Evolutionary conservation across 2,113 vertebrate genomes (phyloP).

Genomic region (Dermatemys mawii): DNA sequence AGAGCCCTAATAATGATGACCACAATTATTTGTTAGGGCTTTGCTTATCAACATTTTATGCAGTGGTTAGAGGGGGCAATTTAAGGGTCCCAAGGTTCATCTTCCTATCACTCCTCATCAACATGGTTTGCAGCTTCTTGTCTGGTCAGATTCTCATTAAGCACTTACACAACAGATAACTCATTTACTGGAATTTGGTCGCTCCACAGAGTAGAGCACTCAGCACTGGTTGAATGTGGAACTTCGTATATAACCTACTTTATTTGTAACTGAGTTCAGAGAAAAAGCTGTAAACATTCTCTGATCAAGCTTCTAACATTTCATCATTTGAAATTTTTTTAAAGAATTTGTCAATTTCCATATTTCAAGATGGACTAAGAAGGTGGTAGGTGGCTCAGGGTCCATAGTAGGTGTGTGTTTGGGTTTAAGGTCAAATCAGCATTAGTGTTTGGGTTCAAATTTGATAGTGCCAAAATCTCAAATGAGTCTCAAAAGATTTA

Average conservation of each 20-base stretch:
- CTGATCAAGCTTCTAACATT: neutral
- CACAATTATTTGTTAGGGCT: neutral
- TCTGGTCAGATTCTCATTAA: neutral
- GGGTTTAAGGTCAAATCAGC: neutral
- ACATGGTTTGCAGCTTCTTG: neutral
- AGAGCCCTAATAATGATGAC: neutral
- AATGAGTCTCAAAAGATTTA: neutral
- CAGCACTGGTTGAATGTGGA: neutral
- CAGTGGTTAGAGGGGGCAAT: neutral
- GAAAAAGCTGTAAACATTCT: neutral
- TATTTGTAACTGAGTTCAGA: neutral
- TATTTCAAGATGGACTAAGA: no score
- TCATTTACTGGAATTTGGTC: neutral
- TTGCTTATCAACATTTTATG: neutral
- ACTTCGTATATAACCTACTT: neutral
- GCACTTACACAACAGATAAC: neutral
- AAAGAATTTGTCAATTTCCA: no score
- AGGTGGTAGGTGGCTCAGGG: no score
- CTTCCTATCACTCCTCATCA: neutral
- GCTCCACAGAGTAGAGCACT: neutral
- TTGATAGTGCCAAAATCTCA: neutral
- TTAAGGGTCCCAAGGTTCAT: neutral
- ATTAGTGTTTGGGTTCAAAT: accelerated
- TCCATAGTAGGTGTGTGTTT: neutral
- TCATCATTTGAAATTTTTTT: neutral